phyloP scores from a whole-genome alignment of 2,797 vertebrate genomes.

The Lates japonicus region DNA sequence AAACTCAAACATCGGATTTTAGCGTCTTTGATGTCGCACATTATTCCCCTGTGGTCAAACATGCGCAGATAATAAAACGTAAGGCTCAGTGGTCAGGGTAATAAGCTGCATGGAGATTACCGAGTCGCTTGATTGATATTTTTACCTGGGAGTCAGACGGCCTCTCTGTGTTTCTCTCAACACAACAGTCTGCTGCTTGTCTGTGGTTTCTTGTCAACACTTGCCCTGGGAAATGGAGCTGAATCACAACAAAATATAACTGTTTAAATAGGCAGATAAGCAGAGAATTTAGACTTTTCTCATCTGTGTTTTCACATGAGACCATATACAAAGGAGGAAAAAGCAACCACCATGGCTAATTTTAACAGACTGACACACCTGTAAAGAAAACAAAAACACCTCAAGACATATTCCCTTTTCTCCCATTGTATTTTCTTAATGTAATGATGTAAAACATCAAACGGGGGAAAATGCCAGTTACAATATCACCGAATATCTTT shows the following conservation, averaged over 20 bases:
- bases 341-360: background rate
- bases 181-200: constrained; percentile 47
- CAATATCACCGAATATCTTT: no score
- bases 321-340: constrained; percentile 13
- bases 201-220: constrained; percentile 77
- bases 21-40: constrained; percentile 57
- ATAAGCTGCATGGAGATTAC: constrained; percentile 23
- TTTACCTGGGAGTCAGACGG: constrained; percentile 39
- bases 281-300: constrained; percentile 63
- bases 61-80: constrained; percentile 37
- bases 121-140: constrained; percentile 49
- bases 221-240: constrained; percentile 61
- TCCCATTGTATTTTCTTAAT: background rate
- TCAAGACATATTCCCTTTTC: background rate
- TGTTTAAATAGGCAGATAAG: constrained; percentile 72
- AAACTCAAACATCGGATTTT: constrained; percentile 53
- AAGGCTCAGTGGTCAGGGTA: constrained; percentile 31
- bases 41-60: constrained; percentile 59
- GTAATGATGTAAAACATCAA: no score
- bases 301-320: constrained; percentile 55
- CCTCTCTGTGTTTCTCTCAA: constrained; percentile 25
- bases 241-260: constrained; percentile 72
- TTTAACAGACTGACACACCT: background rate
- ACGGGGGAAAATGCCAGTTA: background rate
- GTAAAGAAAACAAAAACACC: background rate